Base-by-base conservation (phyloP, 2,888 invertebrate species). In the Barypeithes pellucidus region DNA sequence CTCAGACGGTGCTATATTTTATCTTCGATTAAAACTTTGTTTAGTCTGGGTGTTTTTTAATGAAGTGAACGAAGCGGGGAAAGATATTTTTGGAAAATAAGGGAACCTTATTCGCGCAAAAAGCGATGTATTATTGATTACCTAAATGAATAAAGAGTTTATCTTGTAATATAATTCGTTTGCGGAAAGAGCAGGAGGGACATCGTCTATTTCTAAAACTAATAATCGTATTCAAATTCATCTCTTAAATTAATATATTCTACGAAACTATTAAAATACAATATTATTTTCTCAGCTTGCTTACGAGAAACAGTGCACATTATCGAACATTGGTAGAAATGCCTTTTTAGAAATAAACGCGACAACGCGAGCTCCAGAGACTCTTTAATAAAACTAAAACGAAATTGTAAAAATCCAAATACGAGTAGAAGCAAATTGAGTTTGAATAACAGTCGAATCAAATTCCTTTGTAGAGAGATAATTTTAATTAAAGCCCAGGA, bases 381-480 rank as follows among this genome's bases (percentile, higher is more conserved):
- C 33, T 1, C 14, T 57, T 18, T 18, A 57, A 14, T 33, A 14
- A 54, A 54, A 29, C 24, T 54, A 57, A 57, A 57, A 57, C 33
- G 18, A 33, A 57, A 33, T 14, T 57, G 33, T 33, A 57, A 57
- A 57, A 57, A 57, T 57, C 16, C 16, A 33, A 57, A 57, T 16
- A 57, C 16, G 54, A 33, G 54, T 4, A 33, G 0, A 33, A 57
- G 33, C 54, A 57, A 57, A 57, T 57, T 57, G 54, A 36, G 54
- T 57, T 57, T 57, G 54, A 33, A 57, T 57, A 36, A n/a, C n/a
- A n/a, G 54, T 16, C 33, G 18, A 57, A 57, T 57, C 33, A 57
- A 33, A 57, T 33, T 33, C 33, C 54, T 57, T 57, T 57, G 54
- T 57, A 57, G 4, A 16, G 16, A 33, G 54, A 57, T 57, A 57